These are phyloP conservation scores for Paracanthobrama guichenoti DNA, from an alignment of 2,113 vertebrate species.

Conservation along the genomic window DNA sequence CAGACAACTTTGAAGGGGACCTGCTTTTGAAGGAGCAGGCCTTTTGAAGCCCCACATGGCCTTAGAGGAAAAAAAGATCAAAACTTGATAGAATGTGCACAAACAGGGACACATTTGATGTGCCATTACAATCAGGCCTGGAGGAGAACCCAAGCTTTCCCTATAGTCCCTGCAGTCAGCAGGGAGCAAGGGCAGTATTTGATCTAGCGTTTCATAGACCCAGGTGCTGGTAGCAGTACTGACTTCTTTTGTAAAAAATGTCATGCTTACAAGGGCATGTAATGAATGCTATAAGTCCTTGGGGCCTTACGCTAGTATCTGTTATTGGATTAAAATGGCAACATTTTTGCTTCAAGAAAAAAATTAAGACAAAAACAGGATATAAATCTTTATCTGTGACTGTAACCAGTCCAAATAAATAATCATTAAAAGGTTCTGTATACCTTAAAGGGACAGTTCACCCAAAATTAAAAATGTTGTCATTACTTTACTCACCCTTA, in stretches of 20 bases:
- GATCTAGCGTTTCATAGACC: constrained; percentile 35
- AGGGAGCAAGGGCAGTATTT: constrained; percentile 40
- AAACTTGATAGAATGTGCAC: constrained; percentile 53
- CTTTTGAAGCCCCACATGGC: constrained; percentile 40
- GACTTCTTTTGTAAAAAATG: background rate
- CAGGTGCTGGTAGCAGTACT: background rate
- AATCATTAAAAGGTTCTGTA: background rate
- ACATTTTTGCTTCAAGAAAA: background rate
- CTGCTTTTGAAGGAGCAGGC: constrained; percentile 57
- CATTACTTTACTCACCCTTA: too few species aligned
- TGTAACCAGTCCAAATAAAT: constrained; percentile 12
- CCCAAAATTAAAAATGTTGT: too few species aligned
- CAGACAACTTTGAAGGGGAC: constrained; percentile 52
- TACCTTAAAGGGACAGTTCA: too few species aligned
- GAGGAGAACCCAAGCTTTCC: constrained; percentile 29
- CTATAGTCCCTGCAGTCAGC: constrained; percentile 27
- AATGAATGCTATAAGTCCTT: constrained; percentile 16
- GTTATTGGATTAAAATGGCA: constrained; percentile 4
- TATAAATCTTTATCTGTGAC: constrained; percentile 24
- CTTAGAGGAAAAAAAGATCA: constrained; percentile 47
- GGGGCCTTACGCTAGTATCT: background rate
- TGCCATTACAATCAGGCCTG: constrained; percentile 50
- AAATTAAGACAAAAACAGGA: background rate
- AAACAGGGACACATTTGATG: constrained; percentile 56
- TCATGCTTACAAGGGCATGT: constrained; percentile 2